Percentiles rank a stretch among this genome's conserved stretches.
These are phyloP conservation scores for Lordiphosa stackelbergi DNA, from an alignment of 1,140 invertebrate genomes.

Conservation along the genomic window DNA sequence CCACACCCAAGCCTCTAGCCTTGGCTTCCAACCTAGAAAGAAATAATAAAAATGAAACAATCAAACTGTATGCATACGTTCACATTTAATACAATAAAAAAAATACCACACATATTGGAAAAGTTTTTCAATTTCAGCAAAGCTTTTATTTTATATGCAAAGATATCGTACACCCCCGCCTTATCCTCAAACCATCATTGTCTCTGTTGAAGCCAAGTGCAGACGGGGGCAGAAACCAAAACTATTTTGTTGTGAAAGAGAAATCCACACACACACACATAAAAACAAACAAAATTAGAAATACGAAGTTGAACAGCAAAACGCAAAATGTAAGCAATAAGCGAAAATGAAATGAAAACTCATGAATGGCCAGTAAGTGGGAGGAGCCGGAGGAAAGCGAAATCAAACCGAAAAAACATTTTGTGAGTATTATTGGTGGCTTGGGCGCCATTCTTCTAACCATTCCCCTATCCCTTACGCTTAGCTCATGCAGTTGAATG, in stretches of 20 bases:
- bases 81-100: constrained; percentile 39
- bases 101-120: constrained; percentile 68
- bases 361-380: constrained; percentile 57
- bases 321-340: constrained; percentile 71
- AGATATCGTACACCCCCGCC: constrained; percentile 51
- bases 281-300: constrained; percentile 58
- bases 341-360: constrained; percentile 75
- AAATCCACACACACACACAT: constrained; percentile 32
- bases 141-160: constrained; percentile 70
- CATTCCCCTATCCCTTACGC: constrained; percentile 13
- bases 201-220: constrained; percentile 38
- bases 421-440: constrained; percentile 48
- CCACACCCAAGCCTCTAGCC: neutral
- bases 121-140: constrained; percentile 71
- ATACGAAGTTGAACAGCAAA: constrained; percentile 52
- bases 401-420: constrained; percentile 68
- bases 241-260: constrained; percentile 55
- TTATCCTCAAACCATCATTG: constrained; percentile 11
- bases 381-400: constrained; percentile 22
- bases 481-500: constrained; percentile 31
- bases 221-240: constrained; percentile 42
- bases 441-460: constrained; percentile 10
- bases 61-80: constrained; percentile 45
- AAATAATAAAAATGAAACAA: constrained; percentile 59
- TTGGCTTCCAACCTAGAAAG: constrained; percentile 5